Evolutionary conservation across 1,140 invertebrate species (phyloP).

Genomic region (Drosophila fuyamai): DNA sequence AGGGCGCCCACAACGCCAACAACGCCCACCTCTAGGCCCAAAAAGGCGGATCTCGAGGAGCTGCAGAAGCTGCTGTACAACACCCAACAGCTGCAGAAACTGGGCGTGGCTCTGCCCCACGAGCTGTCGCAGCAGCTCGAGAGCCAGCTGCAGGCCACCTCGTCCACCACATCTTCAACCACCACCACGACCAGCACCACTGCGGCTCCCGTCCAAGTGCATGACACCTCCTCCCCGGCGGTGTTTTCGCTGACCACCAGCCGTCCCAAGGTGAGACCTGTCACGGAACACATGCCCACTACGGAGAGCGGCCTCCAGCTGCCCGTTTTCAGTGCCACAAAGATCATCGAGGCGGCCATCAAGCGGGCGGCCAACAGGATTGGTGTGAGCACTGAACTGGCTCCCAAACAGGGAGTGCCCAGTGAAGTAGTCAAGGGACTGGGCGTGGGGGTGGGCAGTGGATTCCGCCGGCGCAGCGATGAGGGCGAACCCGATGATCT

Average conservation of each 20-base stretch:
- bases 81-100: slow-evolving; percentile 81
- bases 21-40: slow-evolving; percentile 3
- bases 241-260: slow-evolving; percentile 78
- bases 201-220: slow-evolving; percentile 22
- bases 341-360: slow-evolving; percentile 80
- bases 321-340: slow-evolving; percentile 78
- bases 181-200: slow-evolving; percentile 23
- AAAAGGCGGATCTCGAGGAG: slow-evolving; percentile 62
- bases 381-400: slow-evolving; percentile 71
- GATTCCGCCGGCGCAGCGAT: slow-evolving; percentile 71
- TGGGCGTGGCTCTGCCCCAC: slow-evolving; percentile 84
- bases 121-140: slow-evolving; percentile 74
- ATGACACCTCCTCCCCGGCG: slow-evolving; percentile 71
- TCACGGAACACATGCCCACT: slow-evolving; percentile 33
- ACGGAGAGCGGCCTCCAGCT: slow-evolving; percentile 73
- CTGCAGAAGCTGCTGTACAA: slow-evolving; percentile 80
- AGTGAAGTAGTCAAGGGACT: slow-evolving; percentile 13
- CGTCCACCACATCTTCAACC: slow-evolving; percentile 11
- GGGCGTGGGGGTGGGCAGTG: slow-evolving; percentile 39
- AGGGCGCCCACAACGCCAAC: slow-evolving; percentile 1
- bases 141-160: slow-evolving; percentile 58
- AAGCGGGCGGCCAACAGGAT: slow-evolving; percentile 78
- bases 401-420: slow-evolving; percentile 23
- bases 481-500: slow-evolving; percentile 8
- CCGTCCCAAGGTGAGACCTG: slow-evolving; percentile 35